These are phyloP conservation scores for Galago senegalensis DNA, from an alignment of 2,797 vertebrate genomes.

Conservation along the genomic window DNA sequence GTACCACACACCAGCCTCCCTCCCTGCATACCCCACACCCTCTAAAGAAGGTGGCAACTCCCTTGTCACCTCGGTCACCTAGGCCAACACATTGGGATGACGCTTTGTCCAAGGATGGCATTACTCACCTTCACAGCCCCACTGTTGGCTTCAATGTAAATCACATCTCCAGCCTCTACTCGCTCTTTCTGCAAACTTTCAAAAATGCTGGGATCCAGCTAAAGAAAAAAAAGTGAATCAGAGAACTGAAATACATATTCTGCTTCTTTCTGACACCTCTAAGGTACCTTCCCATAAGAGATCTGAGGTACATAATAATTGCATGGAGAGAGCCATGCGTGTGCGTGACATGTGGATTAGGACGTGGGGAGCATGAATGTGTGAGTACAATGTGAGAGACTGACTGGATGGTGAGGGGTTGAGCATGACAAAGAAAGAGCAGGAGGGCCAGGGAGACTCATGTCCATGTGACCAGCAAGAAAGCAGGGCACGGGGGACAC, in stretches of 20 bases:
- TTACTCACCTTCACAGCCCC: constrained; percentile 99
- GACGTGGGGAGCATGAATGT: background rate
- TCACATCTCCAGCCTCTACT: constrained; percentile 98
- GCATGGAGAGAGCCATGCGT: background rate
- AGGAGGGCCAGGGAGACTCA: background rate
- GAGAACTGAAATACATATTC: background rate
- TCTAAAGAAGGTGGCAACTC: background rate
- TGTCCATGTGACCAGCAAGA: background rate
- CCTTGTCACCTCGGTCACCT: background rate
- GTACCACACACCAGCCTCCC: background rate
- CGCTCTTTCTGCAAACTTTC: constrained; percentile 99
- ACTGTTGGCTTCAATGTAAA: constrained; percentile 99
- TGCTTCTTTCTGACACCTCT: background rate
- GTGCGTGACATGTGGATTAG: background rate
- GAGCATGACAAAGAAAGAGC: background rate
- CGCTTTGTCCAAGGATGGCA: background rate
- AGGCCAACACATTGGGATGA: background rate
- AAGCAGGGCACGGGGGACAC: background rate
- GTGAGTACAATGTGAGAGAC: background rate
- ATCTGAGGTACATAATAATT: background rate
- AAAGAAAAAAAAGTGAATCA: background rate
- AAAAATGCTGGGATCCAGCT: constrained; percentile 99
- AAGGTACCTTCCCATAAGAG: background rate
- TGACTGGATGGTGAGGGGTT: background rate
- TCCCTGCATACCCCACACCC: rapidly evolving